Percentiles rank a stretch among this genome's conserved stretches.
phyloP scores from a whole-genome alignment of 2,797 vertebrate species.

The Odontamblyopus rebecca region DNA sequence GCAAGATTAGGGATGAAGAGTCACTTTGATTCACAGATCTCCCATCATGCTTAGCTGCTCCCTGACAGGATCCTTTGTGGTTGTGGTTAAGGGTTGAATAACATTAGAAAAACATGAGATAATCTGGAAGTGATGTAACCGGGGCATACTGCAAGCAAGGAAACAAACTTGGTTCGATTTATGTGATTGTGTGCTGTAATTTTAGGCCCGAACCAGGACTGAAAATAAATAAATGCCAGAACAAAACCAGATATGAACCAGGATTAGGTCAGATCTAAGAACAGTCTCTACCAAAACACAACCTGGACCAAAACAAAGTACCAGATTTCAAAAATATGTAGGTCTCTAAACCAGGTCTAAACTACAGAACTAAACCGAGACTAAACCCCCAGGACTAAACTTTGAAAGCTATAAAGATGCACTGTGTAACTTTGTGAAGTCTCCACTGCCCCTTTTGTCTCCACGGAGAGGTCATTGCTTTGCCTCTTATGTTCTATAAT shows the following conservation, averaged over 20 bases:
- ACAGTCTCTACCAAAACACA: neutral
- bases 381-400: too few species aligned
- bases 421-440: too few species aligned
- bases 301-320: neutral
- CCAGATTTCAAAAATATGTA: too few species aligned
- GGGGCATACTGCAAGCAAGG: neutral
- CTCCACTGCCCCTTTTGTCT: too few species aligned
- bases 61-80: constrained; percentile 67
- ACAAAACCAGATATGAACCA: neutral
- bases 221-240: neutral
- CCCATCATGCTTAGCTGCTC: constrained; percentile 56
- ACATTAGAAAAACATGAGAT: constrained; percentile 22
- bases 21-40: constrained; percentile 63
- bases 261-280: neutral
- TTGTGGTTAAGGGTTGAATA: constrained; percentile 45
- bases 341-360: too few species aligned
- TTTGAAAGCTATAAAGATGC: too few species aligned
- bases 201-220: neutral
- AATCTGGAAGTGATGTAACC: neutral
- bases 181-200: neutral
- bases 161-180: neutral
- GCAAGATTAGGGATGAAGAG: constrained; percentile 50
- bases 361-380: too few species aligned
- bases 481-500: too few species aligned
- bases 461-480: too few species aligned